Base-by-base conservation (phyloP, 92 coral and sea anemone genomes). In the Siderastrea siderea region DNA sequence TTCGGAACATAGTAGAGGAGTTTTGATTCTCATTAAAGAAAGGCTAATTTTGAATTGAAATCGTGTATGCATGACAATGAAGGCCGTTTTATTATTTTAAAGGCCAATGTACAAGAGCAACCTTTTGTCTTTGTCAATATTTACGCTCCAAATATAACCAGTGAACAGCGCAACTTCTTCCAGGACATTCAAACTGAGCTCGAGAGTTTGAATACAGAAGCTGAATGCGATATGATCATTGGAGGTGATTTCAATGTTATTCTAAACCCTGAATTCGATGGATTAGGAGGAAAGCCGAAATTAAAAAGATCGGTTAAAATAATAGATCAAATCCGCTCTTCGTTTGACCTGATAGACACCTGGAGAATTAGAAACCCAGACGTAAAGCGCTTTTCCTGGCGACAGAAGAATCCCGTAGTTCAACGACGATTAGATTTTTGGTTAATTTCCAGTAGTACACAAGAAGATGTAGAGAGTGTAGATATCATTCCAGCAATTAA, bases 1-100 rank as follows among this genome's bases (percentile, higher is more conserved):
- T 6, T 58, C 95, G 49, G 78, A 88, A n/a, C 89, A 85, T 5
- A 88, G 90, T 70, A 63, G 84, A 15, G 92, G 95, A 13, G 76
- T 67, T 45, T 79, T 86, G 8, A 55, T 89, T 50, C 78, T 83
- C 4, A 17, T 76, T 13, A 77, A 79, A 26, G 87, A 89, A 38
- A 74, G 59, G 26, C 74, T 82, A 14, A 82, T 83, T 68, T 82
- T 74, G 79, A 89, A 70, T 82, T 57, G 38, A 26, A 26, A 26
- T 26, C 38, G 38, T 26, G 38, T 26, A 26, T 26, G 38, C 38
- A 26, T 26, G 38, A 26, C 38, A 26, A 26, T 26, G 38, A 26
- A 26, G 38, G 38, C 38, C 38, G 38, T 26, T 26, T 26, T 26
- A 75, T 75, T 14, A 17, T 83, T 38, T 47, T 83, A 58, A 60